These are phyloP conservation scores for Periplaneta americana DNA, from an alignment of 1,140 invertebrate species.

Conservation along the genomic window DNA sequence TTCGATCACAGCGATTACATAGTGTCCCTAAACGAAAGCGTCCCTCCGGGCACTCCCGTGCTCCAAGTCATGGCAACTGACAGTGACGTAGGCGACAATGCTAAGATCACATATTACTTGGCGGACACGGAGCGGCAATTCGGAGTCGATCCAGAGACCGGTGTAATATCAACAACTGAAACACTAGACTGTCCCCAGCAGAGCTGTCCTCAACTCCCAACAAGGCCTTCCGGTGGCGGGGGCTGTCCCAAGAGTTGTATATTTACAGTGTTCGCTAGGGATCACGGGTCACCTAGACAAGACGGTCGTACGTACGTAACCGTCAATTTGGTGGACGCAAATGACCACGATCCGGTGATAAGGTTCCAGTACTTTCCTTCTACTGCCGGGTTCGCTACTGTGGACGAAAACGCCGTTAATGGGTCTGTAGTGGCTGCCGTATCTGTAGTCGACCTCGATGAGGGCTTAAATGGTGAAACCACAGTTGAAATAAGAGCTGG, in stretches of 20 bases:
- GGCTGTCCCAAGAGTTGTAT: constrained; percentile 85
- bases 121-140: constrained; percentile 81
- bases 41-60: constrained; percentile 78
- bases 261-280: constrained; percentile 88
- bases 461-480: constrained; percentile 85
- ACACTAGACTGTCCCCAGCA: constrained; percentile 67
- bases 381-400: constrained; percentile 76
- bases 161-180: constrained; percentile 76
- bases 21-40: constrained; percentile 87
- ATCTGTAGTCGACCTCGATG: constrained; percentile 86
- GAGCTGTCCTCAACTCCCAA: constrained; percentile 42
- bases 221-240: constrained; percentile 39
- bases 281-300: constrained; percentile 84
- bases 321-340: constrained; percentile 87
- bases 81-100: constrained; percentile 85
- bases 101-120: constrained; percentile 86
- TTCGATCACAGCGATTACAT: constrained; percentile 91
- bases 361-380: constrained; percentile 83
- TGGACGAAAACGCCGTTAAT: constrained; percentile 88
- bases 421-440: constrained; percentile 89
- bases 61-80: constrained; percentile 88
- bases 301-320: constrained; percentile 92
- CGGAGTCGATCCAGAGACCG: constrained; percentile 81
- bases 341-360: constrained; percentile 92
- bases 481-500: constrained; percentile 76